Evolutionary conservation across 2,797 vertebrate species (phyloP).

Genomic region (Alcedo quadribrachys): DNA sequence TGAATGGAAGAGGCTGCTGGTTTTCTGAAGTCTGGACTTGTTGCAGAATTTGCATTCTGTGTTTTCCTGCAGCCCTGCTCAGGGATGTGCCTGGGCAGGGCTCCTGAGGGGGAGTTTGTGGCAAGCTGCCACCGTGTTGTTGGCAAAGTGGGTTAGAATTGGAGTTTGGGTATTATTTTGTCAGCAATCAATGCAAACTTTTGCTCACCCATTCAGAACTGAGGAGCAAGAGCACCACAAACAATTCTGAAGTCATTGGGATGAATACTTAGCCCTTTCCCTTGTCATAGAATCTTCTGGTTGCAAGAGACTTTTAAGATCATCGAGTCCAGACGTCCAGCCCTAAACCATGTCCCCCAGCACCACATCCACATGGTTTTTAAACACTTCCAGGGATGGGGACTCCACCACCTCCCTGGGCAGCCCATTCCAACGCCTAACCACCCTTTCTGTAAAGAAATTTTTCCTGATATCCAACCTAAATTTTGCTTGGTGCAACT

Average conservation of each 20-base stretch:
- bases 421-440: too few relatives aligned
- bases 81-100: background rate
- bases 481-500: too few relatives aligned
- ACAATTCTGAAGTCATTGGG: accelerated
- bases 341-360: too few relatives aligned
- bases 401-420: too few relatives aligned
- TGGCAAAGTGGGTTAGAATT: background rate
- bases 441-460: too few relatives aligned
- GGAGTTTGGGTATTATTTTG: background rate
- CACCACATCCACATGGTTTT: too few relatives aligned
- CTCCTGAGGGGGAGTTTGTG: background rate
- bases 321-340: too few relatives aligned
- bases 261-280: background rate
- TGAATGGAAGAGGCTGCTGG: background rate
- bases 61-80: background rate
- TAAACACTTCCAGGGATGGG: too few relatives aligned
- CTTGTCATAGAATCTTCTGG: background rate
- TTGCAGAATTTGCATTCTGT: background rate
- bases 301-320: too few relatives aligned
- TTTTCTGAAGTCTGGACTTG: background rate
- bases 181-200: background rate
- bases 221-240: background rate
- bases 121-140: background rate
- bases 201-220: background rate
- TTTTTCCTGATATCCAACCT: too few relatives aligned